phyloP scores from a whole-genome alignment of 2,888 invertebrate genomes.

The Argyresthia goedartella region DNA sequence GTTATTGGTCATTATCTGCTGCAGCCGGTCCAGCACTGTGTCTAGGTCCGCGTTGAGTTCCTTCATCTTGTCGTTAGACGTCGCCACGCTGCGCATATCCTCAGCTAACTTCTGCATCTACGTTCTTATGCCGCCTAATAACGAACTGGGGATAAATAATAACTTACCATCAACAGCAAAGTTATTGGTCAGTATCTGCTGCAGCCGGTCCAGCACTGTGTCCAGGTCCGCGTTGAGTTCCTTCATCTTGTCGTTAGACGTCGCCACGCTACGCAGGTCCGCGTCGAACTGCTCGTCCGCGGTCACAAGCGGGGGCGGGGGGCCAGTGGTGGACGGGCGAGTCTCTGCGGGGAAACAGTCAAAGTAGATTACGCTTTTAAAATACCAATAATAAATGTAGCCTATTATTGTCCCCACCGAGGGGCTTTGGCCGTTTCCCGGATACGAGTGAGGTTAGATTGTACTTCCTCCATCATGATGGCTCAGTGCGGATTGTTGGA shows the following conservation, averaged over 20 bases:
- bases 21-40: conserved; percentile 75
- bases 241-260: conserved; percentile 53
- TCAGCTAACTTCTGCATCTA: conserved; percentile 49
- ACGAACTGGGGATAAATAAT: no score
- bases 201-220: conserved; percentile 76
- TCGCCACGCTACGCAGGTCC: conserved; percentile 43
- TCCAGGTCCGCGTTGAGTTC: conserved; percentile 76
- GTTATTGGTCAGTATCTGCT: conserved; percentile 79
- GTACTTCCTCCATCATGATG: no score
- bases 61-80: conserved; percentile 53
- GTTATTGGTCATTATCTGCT: no score
- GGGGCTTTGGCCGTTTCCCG: conserved; percentile 7
- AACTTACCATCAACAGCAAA: conserved; percentile 74
- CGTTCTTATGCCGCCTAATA: no score
- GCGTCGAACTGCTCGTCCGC: conserved; percentile 48
- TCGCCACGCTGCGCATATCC: conserved; percentile 43
- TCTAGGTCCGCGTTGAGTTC: conserved; percentile 76
- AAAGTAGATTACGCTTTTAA: no score
- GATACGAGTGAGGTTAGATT: no score
- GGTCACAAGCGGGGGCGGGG: conserved; percentile 21
- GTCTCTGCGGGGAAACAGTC: no score
- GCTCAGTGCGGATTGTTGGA: no score
- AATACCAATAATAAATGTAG: no score
- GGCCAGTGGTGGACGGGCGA: neutral
- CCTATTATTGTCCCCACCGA: no score